These are phyloP conservation scores for Tubulanus polymorphus DNA, from an alignment of 2,888 invertebrate species.

Conservation along the genomic window DNA sequence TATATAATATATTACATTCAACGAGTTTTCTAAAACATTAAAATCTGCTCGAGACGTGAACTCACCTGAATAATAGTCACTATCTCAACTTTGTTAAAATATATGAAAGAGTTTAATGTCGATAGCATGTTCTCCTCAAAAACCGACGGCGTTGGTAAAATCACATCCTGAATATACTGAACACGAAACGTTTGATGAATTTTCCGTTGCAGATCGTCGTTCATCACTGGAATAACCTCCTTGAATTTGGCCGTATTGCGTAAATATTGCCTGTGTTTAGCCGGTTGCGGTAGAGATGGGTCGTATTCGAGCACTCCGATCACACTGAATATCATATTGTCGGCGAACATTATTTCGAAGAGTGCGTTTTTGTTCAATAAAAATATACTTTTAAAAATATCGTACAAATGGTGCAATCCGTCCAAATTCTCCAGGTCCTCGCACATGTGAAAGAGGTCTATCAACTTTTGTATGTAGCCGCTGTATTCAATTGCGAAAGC, in stretches of 20 bases:
- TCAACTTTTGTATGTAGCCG: slow-evolving; percentile 89
- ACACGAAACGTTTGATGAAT: slow-evolving; percentile 99
- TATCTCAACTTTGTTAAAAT: slow-evolving; percentile 99
- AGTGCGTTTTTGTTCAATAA: slow-evolving; percentile 94
- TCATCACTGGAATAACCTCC: slow-evolving; percentile 83
- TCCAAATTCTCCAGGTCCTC: slow-evolving; percentile 89
- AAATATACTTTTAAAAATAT: slow-evolving; percentile 98
- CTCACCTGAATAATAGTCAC: slow-evolving; percentile 80
- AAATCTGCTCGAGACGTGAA: no score
- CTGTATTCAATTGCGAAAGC: slow-evolving; percentile 90
- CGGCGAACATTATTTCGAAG: slow-evolving; percentile 95
- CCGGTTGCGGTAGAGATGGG: slow-evolving; percentile 62
- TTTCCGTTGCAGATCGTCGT: slow-evolving; percentile 90
- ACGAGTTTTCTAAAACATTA: no score
- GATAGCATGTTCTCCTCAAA: slow-evolving; percentile 99
- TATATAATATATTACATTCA: no score
- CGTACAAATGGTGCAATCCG: slow-evolving; percentile 88
- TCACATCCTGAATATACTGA: slow-evolving; percentile 97
- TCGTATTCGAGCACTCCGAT: slow-evolving; percentile 99
- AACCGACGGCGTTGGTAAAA: slow-evolving; percentile 95
- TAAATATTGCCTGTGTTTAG: slow-evolving; percentile 88
- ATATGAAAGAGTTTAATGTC: slow-evolving; percentile 96
- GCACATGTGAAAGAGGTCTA: slow-evolving; percentile 93
- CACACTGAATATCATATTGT: slow-evolving; percentile 83
- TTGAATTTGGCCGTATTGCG: slow-evolving; percentile 73